phyloP scores from a whole-genome alignment of 35 echinoderm and acorn worm species.

The Patiria miniata region DNA sequence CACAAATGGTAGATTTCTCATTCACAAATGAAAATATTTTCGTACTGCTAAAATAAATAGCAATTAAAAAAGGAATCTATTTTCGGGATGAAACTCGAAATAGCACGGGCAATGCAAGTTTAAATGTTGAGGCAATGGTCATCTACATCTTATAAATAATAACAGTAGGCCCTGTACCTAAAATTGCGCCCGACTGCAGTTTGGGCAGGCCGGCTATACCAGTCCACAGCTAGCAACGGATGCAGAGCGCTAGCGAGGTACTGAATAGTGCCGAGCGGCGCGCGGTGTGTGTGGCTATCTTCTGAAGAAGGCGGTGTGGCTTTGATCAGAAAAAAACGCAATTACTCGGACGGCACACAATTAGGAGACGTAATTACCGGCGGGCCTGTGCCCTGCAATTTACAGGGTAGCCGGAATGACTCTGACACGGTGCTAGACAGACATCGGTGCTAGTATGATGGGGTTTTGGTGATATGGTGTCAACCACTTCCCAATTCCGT shows the following conservation, averaged over 20 bases:
- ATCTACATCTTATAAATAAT: no score
- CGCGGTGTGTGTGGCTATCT: background rate
- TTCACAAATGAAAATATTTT: no score
- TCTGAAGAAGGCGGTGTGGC: slow-evolving; percentile 3
- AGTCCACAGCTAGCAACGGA: background rate
- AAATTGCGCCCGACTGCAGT: no score
- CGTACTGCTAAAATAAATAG: no score
- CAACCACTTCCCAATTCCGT: background rate
- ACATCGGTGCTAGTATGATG: background rate
- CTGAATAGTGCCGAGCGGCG: no score
- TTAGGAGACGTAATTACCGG: slow-evolving; percentile 15
- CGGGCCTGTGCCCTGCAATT: slow-evolving; percentile 9
- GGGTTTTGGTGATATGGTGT: background rate
- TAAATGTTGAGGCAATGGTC: no score
- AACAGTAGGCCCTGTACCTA: no score
- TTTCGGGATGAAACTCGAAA: no score
- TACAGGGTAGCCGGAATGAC: background rate
- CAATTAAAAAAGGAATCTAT: no score
- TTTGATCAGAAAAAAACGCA: slow-evolving; percentile 15
- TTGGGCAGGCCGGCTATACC: no score
- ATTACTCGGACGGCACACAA: background rate
- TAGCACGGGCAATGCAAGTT: no score
- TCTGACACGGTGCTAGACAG: background rate
- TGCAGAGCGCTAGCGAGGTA: background rate
- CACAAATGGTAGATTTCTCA: no score